Evolutionary conservation across 1,140 invertebrate species (phyloP).

Genomic region (Ruditapes philippinarum): DNA sequence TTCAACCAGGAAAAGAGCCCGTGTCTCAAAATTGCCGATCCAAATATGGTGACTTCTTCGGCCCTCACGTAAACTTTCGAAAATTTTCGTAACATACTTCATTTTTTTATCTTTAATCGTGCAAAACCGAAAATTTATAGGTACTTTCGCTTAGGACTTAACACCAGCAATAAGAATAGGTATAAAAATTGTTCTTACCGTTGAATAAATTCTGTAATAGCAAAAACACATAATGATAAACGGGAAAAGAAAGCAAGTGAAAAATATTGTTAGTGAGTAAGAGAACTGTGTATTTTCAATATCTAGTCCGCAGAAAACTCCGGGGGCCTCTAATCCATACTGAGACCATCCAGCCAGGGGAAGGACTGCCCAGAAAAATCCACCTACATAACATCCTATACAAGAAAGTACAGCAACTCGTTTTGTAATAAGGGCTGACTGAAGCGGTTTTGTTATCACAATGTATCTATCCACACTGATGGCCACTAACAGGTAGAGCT

Average conservation of each 20-base stretch:
- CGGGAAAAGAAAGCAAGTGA: slow-evolving; percentile 66
- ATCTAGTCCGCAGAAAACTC: slow-evolving; percentile 63
- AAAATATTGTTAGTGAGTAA: slow-evolving; percentile 64
- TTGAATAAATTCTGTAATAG: slow-evolving; percentile 55
- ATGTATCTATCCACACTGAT: slow-evolving; percentile 70
- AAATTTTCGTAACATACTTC: too few species aligned
- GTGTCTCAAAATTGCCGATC: too few species aligned
- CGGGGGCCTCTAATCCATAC: slow-evolving; percentile 49
- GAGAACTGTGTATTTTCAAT: slow-evolving; percentile 39
- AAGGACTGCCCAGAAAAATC: slow-evolving; percentile 62
- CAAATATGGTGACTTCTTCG: too few species aligned
- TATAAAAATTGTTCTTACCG: slow-evolving; percentile 51
- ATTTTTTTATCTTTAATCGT: too few species aligned
- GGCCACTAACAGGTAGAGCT: slow-evolving; percentile 66
- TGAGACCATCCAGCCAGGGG: slow-evolving; percentile 71
- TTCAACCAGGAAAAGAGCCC: too few species aligned
- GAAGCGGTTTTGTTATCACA: slow-evolving; percentile 67
- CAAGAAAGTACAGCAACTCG: slow-evolving; percentile 16
- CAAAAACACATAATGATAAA: slow-evolving; percentile 66
- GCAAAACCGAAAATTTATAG: too few species aligned
- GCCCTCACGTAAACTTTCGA: too few species aligned
- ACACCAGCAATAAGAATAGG: too few species aligned
- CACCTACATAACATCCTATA: slow-evolving; percentile 23
- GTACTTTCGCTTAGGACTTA: too few species aligned
- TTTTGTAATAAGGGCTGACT: slow-evolving; percentile 50